Evolutionary conservation across 2,888 invertebrate species (phyloP).

Genomic region (Hoplodrina ambigua): DNA sequence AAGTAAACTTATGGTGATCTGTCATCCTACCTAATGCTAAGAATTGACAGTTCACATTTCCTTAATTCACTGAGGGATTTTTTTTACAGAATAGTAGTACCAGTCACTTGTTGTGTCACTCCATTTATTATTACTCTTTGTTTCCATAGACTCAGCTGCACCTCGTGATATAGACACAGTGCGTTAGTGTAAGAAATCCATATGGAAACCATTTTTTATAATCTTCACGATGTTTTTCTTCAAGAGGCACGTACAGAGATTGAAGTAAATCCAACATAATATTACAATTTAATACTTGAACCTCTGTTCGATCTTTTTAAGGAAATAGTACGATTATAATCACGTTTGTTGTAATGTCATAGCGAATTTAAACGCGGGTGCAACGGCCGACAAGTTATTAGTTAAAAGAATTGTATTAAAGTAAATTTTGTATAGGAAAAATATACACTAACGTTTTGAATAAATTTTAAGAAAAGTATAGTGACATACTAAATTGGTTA

Average conservation of each 20-base stretch:
- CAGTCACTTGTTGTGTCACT: background rate
- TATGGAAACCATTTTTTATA: constrained; percentile 13
- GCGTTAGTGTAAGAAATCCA: background rate
- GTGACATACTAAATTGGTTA: constrained; percentile 1
- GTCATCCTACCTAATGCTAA: too few relatives aligned
- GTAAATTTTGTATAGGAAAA: constrained; percentile 53
- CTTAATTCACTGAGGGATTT: too few relatives aligned
- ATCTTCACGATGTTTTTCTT: background rate
- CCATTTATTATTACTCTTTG: constrained; percentile 10
- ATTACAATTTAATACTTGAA: constrained; percentile 1
- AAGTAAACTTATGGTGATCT: too few relatives aligned
- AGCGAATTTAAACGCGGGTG: constrained; percentile 56
- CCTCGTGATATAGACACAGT: background rate
- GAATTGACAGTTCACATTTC: too few relatives aligned
- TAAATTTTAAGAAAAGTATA: constrained; percentile 15
- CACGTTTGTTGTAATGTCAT: constrained; percentile 26
- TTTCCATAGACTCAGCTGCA: background rate
- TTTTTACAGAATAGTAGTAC: background rate
- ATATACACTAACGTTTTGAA: constrained; percentile 45
- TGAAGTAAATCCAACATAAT: background rate
- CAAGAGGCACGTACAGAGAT: background rate
- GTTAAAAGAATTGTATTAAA: constrained; percentile 53
- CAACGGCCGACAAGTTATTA: constrained; percentile 46
- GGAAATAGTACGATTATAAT: constrained; percentile 1
- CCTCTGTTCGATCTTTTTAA: constrained; percentile 13